Conservation (phyloP, 2,888 invertebrate genomes). For the Noctuana brunneofusca region DNA sequence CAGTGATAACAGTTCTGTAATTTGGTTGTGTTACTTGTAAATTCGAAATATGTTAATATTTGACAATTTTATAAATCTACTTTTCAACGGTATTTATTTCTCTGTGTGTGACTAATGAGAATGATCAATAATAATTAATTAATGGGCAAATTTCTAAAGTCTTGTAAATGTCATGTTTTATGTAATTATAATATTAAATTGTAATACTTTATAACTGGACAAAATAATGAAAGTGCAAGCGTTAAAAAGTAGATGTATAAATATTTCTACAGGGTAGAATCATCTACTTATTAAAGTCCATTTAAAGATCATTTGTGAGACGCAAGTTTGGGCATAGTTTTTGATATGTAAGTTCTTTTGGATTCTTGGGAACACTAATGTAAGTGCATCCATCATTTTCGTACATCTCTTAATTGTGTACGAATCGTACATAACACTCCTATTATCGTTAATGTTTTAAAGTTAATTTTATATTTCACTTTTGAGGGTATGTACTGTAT, state of each 20-base stretch:
- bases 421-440: slow-evolving; percentile 21
- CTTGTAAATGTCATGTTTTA: not conserved
- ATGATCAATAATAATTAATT: not conserved
- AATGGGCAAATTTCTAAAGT: not conserved
- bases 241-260: slow-evolving; percentile 27
- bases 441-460: slow-evolving; percentile 32
- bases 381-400: slow-evolving; percentile 13
- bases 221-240: slow-evolving; percentile 10
- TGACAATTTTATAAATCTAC: slow-evolving; percentile 30
- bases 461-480: slow-evolving; percentile 38
- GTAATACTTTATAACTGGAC: not conserved
- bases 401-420: slow-evolving; percentile 11
- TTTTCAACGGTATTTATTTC: slow-evolving; percentile 22
- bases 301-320: slow-evolving; percentile 13
- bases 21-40: slow-evolving; percentile 34
- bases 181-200: not conserved
- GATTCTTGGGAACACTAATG: slow-evolving; percentile 9
- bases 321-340: slow-evolving; percentile 1
- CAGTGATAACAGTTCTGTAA: slow-evolving; percentile 40
- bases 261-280: slow-evolving; percentile 32
- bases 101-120: not conserved
- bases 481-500: slow-evolving; percentile 63
- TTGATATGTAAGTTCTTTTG: slow-evolving; percentile 9
- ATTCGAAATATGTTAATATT: slow-evolving; percentile 30
- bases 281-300: slow-evolving; percentile 28